Base-by-base conservation (phyloP, 2,888 invertebrate species). In the Thysanoteuthis rhombus region DNA sequence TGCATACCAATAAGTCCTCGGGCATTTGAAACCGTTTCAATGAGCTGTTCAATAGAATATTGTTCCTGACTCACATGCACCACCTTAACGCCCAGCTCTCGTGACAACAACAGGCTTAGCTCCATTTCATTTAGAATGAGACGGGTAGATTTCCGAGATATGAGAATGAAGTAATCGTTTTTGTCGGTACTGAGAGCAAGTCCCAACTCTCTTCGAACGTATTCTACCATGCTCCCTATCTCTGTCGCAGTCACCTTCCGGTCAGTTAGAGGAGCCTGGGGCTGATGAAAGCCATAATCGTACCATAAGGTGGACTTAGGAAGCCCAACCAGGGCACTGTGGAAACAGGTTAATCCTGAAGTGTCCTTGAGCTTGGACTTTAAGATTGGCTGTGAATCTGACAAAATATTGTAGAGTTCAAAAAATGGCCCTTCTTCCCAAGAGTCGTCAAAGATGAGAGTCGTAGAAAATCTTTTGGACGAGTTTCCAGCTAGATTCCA, bases 211-310 rank as follows among this genome's bases (percentile, higher is more conserved):
- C 94, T 47, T 25, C 94, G 75, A 40, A 96, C 94, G 93, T 94
- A 95, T 4, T 94, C 89, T 1, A 94, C 94, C 45, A 95, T 94
- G 39, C 94, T 94, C 2, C 94, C 94, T 39, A 96, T 93, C 40
- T 96, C 94, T 32, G 93, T 47, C 28, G 95, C 94, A 10, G 95
- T 95, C 10, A 96, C 95, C 94, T 94, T 47, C 19, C 89, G 42
- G 89, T 95, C 95, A 40, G 94, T 93, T 75, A 97, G 47, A 6
- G 97, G 97, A 42, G 97, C 97, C 95, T 97, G 97, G 2, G 97
- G 97, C 93, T 95, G 94, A 45, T 95, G 95, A 95, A 97, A 97
- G 6, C 97, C 97, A 96, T 97, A 97, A 93, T 97, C 97, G 95
- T 97, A 97, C 97, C 97, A 97, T 6, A 96, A 94, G 39, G 97